Evolutionary conservation across 2,113 vertebrate genomes (phyloP).

Genomic region (Miniopterus natalensis): DNA sequence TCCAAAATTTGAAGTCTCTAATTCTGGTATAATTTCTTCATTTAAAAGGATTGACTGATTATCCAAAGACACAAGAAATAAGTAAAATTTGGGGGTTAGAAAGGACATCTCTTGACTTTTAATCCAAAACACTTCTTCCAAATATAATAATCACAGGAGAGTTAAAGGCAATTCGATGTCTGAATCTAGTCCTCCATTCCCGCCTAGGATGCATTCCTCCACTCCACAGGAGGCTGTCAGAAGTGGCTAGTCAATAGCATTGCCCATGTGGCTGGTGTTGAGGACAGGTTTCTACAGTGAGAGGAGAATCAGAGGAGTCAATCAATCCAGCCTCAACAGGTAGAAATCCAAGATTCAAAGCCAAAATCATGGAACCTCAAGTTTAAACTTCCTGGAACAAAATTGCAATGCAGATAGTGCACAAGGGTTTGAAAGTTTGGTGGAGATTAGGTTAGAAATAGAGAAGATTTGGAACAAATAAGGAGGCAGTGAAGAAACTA

Average conservation of each 20-base stretch:
- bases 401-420: fast-evolving
- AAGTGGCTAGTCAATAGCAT: background rate
- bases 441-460: background rate
- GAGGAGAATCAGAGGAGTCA: background rate
- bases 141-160: background rate
- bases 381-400: background rate
- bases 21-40: background rate
- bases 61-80: background rate
- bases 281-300: background rate
- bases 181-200: background rate
- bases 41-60: background rate
- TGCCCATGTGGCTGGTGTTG: background rate
- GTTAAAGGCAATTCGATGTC: background rate
- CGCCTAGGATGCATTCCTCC: background rate
- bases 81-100: background rate
- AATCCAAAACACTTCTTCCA: background rate
- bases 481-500: background rate
- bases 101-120: background rate
- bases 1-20: background rate
- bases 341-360: background rate
- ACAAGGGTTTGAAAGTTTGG: background rate
- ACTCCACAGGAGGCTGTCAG: background rate
- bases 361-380: background rate
- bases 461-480: background rate
- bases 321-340: background rate